phyloP scores from a whole-genome alignment of 92 coral and sea anemone genomes.

The Epizoanthus ramosus region DNA sequence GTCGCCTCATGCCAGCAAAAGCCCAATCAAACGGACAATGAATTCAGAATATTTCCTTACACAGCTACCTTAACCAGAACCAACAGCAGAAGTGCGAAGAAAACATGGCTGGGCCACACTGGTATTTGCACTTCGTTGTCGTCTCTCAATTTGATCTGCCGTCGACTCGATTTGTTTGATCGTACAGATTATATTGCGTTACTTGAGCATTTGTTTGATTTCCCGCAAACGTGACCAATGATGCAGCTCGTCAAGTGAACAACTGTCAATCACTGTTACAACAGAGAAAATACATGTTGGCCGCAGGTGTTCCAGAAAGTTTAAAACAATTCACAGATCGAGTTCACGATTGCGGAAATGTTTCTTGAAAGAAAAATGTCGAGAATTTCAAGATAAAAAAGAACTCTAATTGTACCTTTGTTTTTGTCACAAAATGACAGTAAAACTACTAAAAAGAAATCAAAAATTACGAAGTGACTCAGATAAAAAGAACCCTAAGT shows the following conservation, averaged over 20 bases:
- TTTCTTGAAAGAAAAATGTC: slow-evolving; percentile 22
- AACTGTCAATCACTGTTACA: slow-evolving; percentile 34
- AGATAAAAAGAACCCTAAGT: too few species aligned
- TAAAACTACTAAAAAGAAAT: too few species aligned
- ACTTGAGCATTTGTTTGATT: slow-evolving; percentile 40
- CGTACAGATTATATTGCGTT: slow-evolving; percentile 30
- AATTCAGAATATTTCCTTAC: not conserved
- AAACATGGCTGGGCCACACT: slow-evolving; percentile 26
- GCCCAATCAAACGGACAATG: not conserved
- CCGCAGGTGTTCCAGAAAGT: slow-evolving; percentile 27
- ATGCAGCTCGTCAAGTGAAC: slow-evolving; percentile 31
- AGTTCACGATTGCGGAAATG: slow-evolving; percentile 1
- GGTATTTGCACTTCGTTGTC: slow-evolving; percentile 31
- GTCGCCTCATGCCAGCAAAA: slow-evolving; percentile 31
- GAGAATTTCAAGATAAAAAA: not conserved
- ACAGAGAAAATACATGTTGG: not conserved
- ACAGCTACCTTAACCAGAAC: slow-evolving; percentile 5
- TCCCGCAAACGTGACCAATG: slow-evolving; percentile 48
- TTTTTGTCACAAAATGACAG: too few species aligned
- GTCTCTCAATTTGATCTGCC: slow-evolving; percentile 39
- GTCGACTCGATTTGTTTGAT: slow-evolving; percentile 13
- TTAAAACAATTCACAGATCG: not conserved
- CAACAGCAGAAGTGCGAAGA: not conserved
- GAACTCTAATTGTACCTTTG: too few species aligned
- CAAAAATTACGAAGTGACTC: too few species aligned